Evolutionary conservation across 2,797 vertebrate genomes (phyloP), one percentile per base, ranked within the genome.

Genomic region (Carapus acus): DNA sequence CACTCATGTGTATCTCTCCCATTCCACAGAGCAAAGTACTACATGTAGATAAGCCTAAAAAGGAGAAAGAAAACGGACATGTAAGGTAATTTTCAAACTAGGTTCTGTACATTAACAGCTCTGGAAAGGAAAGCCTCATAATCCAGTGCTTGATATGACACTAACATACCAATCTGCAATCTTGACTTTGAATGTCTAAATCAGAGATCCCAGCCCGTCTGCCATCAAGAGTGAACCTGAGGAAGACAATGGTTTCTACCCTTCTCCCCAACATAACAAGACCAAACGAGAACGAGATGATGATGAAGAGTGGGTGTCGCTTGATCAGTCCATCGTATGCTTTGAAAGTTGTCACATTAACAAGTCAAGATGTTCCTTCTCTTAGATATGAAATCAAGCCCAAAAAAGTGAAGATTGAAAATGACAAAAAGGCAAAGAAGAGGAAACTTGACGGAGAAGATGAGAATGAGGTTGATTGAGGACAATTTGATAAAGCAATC

Each of bases 11-110:
- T 22, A 42, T 48, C 46, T 42, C 3, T 20, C 8, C 31, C 68
- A 79, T 77, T 24, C 55, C 22, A 51, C 66, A 96, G 93, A 74
- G 85, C 50, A 92, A 90, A 72, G 85, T 67, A 7, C 86, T 80
- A 45, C 78, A 89, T 56, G 81, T 79, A 49, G 89, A 92, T 24
- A 96, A 92, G 86, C 85, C 89, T 62, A 97, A 93, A 84, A 93
- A 91, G 63, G 92, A 94, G 78, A 95, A 93, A 60, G 93, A 96
- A 86, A 97, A 97, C 80, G 94, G 94, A 47, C 94, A 92, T 73
- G 86, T 90, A 43, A 93, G 93, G 94, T 96, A 89, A 74, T 56
- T 2, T 31, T 2, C n/a, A 21, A n/a, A n/a, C n/a, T n/a, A n/a
- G n/a, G n/a, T n/a, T n/a, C n/a, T n/a, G n/a, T n/a, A n/a, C n/a